Evolutionary conservation across 2,888 invertebrate genomes (phyloP).

Genomic region (Brachyptera putata): DNA sequence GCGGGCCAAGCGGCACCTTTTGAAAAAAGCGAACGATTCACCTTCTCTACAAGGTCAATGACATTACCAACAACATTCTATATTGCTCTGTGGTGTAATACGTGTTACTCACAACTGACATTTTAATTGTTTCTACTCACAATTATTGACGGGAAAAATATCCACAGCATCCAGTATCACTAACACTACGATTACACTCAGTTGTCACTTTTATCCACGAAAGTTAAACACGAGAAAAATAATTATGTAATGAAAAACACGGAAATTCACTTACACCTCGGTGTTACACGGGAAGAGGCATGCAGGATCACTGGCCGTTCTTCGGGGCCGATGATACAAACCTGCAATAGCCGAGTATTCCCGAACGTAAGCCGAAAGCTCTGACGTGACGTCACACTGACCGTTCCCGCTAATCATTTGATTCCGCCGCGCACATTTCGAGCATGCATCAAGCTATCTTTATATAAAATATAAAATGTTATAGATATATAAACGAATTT

Average conservation of each 20-base stretch:
- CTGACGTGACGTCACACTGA: slow-evolving; percentile 27
- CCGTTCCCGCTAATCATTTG: slow-evolving; percentile 5
- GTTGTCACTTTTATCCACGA: slow-evolving; percentile 24
- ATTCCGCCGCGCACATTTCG: too few species aligned
- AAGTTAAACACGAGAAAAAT: background rate
- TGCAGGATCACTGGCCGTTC: slow-evolving; percentile 32
- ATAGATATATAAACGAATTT: too few species aligned
- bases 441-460: too few species aligned
- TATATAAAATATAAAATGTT: too few species aligned
- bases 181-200: background rate
- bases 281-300: slow-evolving; percentile 20
- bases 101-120: slow-evolving; percentile 18
- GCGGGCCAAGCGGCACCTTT: background rate
- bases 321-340: slow-evolving; percentile 21
- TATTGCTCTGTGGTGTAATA: too few species aligned
- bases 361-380: slow-evolving; percentile 26
- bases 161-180: slow-evolving; percentile 15
- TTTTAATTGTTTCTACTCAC: slow-evolving; percentile 5
- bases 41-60: slow-evolving; percentile 21
- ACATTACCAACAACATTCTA: slow-evolving; percentile 21
- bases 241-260: slow-evolving; percentile 5
- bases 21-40: slow-evolving; percentile 11
- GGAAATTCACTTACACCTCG: slow-evolving; percentile 11
- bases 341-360: slow-evolving; percentile 21
- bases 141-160: background rate